phyloP scores from a whole-genome alignment of 2,888 invertebrate genomes.

The Matsumyia berberina region DNA sequence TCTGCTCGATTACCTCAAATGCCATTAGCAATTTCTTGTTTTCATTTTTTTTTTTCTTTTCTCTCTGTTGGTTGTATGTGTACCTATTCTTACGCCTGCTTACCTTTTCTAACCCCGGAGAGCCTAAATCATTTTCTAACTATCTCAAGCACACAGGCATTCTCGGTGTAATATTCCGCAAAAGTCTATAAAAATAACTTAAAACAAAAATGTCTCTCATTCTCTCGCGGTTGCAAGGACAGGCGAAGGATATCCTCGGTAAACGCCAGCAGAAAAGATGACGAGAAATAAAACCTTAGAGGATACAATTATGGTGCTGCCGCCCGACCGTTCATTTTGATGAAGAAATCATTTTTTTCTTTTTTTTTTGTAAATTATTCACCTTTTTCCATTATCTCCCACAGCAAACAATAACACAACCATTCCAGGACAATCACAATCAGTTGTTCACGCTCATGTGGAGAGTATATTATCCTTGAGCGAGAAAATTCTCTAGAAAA shows the following conservation, averaged over 20 bases:
- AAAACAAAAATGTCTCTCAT: constrained; percentile 51
- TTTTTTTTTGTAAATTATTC: constrained; percentile 57
- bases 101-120: constrained; percentile 41
- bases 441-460: constrained; percentile 75
- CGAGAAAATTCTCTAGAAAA: constrained; percentile 39
- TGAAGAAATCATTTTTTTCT: constrained; percentile 46
- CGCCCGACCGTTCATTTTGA: constrained; percentile 50
- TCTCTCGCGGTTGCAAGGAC: not conserved
- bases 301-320: constrained; percentile 42
- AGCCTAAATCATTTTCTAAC: constrained; percentile 65
- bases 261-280: constrained; percentile 13
- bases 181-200: constrained; percentile 64
- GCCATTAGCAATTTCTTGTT: constrained; percentile 72
- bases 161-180: constrained; percentile 43
- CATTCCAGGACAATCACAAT: constrained; percentile 72
- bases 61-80: not conserved
- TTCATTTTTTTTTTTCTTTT: no score
- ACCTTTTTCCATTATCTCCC: constrained; percentile 60
- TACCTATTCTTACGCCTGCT: constrained; percentile 35
- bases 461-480: constrained; percentile 66
- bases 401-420: constrained; percentile 60
- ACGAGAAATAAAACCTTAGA: constrained; percentile 28
- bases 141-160: constrained; percentile 39
- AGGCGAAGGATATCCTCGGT: constrained; percentile 25
- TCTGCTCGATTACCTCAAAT: constrained; percentile 69